Conservation (phyloP, 2,113 vertebrate genomes). For the Ardeotis arabs region DNA sequence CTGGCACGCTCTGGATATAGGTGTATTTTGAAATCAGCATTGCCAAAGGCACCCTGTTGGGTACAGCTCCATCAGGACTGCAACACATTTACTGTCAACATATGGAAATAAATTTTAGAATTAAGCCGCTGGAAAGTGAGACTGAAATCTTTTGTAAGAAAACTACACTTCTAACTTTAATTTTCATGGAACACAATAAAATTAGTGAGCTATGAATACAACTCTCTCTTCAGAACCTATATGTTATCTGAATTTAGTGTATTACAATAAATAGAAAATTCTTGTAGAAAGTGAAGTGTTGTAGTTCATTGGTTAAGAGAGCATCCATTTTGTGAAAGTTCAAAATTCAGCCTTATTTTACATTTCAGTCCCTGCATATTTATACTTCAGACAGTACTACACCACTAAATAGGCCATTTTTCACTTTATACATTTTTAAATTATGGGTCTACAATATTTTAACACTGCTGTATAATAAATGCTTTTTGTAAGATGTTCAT, state of each 20-base stretch:
- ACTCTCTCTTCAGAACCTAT: background rate
- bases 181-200: background rate
- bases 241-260: background rate
- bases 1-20: accelerated
- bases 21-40: background rate
- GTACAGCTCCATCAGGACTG: background rate
- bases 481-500: conserved; percentile 45
- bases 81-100: background rate
- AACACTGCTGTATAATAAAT: conserved; percentile 15
- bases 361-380: background rate
- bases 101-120: background rate
- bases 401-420: background rate
- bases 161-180: background rate
- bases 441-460: background rate
- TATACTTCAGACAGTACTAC: background rate
- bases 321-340: background rate
- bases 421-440: background rate
- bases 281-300: background rate
- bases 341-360: conserved; percentile 6
- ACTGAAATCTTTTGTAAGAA: background rate
- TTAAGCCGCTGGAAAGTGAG: background rate
- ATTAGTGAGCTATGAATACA: background rate
- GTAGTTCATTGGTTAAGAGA: background rate
- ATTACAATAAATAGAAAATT: background rate
- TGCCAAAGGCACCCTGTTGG: no score